These are phyloP conservation scores for Sesia bembeciformis DNA, from an alignment of 2,888 invertebrate genomes.

Conservation along the genomic window DNA sequence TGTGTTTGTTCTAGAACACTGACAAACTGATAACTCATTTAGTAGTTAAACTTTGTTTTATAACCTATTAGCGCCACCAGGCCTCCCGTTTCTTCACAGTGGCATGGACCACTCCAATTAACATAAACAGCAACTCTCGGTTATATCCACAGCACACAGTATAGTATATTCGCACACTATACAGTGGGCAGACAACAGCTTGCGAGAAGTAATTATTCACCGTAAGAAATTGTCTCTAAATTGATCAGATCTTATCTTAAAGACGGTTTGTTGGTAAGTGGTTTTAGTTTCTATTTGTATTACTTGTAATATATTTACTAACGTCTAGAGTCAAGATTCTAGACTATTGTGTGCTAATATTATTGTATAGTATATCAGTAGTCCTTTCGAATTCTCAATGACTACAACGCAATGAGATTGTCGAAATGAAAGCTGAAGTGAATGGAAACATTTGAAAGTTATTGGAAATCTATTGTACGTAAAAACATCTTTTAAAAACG, in stretches of 20 bases:
- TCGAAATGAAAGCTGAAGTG: too few species aligned
- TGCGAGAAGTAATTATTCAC: constrained; percentile 40
- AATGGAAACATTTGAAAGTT: too few species aligned
- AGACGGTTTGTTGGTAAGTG: background rate
- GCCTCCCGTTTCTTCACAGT: constrained; percentile 29
- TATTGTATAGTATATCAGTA: too few species aligned
- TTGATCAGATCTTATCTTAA: constrained; percentile 38
- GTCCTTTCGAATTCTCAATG: too few species aligned
- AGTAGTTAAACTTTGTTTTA: too few species aligned
- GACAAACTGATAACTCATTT: too few species aligned
- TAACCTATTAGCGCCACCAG: background rate
- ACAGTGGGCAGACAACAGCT: constrained; percentile 9
- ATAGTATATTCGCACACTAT: background rate
- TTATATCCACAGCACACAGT: constrained; percentile 19
- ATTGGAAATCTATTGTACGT: too few species aligned
- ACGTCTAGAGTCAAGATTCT: too few species aligned
- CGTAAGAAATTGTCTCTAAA: constrained; percentile 33
- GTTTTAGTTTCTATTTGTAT: background rate
- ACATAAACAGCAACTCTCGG: constrained; percentile 57
- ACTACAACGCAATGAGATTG: too few species aligned
- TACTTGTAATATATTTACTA: background rate
- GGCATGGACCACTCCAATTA: constrained; percentile 59
- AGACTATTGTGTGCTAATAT: too few species aligned
- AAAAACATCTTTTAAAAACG: too few species aligned
- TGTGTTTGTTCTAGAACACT: too few species aligned